Conservation (phyloP, 2,888 invertebrate species). For the Halictus quadricinctus region DNA sequence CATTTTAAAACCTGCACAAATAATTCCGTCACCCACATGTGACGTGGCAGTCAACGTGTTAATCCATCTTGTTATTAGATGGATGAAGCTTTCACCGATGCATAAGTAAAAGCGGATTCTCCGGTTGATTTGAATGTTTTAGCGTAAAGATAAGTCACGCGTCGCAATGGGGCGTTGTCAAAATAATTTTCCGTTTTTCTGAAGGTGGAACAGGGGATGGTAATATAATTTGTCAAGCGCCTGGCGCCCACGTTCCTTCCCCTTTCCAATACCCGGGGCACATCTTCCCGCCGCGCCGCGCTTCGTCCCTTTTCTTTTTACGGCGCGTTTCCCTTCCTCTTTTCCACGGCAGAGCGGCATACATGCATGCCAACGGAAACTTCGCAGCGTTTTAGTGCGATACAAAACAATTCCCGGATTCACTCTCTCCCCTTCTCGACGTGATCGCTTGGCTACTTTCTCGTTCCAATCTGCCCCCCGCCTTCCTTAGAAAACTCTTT, state of each 20-base stretch:
- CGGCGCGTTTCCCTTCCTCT: slow-evolving; percentile 26
- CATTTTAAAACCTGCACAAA: too few relatives aligned
- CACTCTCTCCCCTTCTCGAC: slow-evolving; percentile 7
- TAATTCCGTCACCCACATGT: too few relatives aligned
- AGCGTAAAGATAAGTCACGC: background rate
- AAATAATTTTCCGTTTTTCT: slow-evolving; percentile 20
- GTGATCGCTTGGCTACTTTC: slow-evolving; percentile 56
- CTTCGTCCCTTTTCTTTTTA: slow-evolving; percentile 28
- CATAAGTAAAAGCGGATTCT: background rate
- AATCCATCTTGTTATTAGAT: background rate
- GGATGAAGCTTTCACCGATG: too few relatives aligned
- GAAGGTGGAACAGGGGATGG: slow-evolving; percentile 17
- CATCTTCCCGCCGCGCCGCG: slow-evolving; percentile 13
- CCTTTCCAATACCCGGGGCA: slow-evolving; percentile 35
- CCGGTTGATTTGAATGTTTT: background rate
- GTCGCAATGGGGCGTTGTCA: slow-evolving; percentile 2
- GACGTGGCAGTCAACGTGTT: too few relatives aligned
- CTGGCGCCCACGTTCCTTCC: slow-evolving; percentile 40
- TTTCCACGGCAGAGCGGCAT: slow-evolving; percentile 13
- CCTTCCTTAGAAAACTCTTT: slow-evolving; percentile 32
- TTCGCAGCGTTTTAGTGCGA: slow-evolving; percentile 57
- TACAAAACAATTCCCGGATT: slow-evolving; percentile 59
- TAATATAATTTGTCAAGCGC: slow-evolving; percentile 51
- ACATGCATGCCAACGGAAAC: slow-evolving; percentile 56
- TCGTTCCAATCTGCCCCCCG: slow-evolving; percentile 54